These are phyloP conservation scores for Onthophagus sagittarius DNA, from an alignment of 2,888 invertebrate genomes.

Conservation along the genomic window DNA sequence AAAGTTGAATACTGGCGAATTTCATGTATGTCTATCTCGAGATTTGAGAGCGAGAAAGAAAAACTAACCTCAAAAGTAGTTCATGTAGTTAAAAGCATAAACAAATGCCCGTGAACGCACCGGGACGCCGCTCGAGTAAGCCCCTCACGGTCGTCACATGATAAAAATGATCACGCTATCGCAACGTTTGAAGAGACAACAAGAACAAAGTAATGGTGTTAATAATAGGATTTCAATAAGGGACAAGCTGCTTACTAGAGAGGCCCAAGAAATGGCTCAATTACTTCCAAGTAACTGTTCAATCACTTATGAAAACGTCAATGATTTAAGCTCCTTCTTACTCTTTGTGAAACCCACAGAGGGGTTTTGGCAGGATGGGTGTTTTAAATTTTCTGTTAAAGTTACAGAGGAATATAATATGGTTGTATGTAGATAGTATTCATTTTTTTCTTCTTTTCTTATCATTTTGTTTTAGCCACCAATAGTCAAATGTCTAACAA, in stretches of 20 bases:
- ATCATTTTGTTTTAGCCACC: slow-evolving; percentile 69
- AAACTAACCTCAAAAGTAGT: background rate
- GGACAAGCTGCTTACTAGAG: slow-evolving; percentile 76
- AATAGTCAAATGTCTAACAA: slow-evolving; percentile 84
- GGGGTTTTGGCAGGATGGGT: slow-evolving; percentile 84
- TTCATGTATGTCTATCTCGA: background rate
- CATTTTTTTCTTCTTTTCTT: background rate
- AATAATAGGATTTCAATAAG: slow-evolving; percentile 67
- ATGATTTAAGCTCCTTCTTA: slow-evolving; percentile 75
- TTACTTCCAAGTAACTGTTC: slow-evolving; percentile 77
- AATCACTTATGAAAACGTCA: slow-evolving; percentile 77
- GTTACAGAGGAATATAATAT: slow-evolving; percentile 96
- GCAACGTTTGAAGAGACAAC: slow-evolving; percentile 66
- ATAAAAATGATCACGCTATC: slow-evolving; percentile 66
- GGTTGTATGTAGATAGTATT: slow-evolving; percentile 64
- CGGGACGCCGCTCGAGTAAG: background rate
- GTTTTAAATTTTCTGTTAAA: slow-evolving; percentile 78
- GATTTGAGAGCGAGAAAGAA: background rate
- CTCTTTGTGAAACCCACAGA: slow-evolving; percentile 78
- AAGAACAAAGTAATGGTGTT: slow-evolving; percentile 43
- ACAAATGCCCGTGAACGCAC: background rate
- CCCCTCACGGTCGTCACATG: slow-evolving; percentile 3
- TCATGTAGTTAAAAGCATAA: background rate
- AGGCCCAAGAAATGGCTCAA: slow-evolving; percentile 84
- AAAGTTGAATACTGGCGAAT: background rate